Percentiles rank a stretch among this genome's conserved stretches.
These are phyloP conservation scores for Drosophila differens DNA, from an alignment of 2,888 invertebrate species.

Conservation along the genomic window DNA sequence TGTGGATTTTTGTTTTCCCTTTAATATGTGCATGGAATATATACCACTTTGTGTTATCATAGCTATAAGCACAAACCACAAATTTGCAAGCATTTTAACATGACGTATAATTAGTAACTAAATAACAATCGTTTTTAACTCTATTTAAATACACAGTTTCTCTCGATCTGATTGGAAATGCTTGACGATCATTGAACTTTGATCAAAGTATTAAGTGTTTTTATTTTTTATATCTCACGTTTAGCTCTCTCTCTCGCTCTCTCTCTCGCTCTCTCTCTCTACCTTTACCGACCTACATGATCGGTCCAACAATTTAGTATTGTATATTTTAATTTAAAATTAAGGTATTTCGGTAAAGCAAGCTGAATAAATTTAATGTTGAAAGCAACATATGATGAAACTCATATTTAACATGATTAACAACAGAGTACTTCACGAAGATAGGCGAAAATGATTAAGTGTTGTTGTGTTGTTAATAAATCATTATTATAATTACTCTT, in stretches of 20 bases:
- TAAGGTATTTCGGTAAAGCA: not conserved
- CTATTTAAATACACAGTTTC: not conserved
- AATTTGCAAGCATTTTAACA: not conserved
- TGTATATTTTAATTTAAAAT: too few species aligned
- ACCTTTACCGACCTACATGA: too few species aligned
- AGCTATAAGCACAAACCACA: not conserved
- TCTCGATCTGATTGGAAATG: not conserved
- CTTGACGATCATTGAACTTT: not conserved
- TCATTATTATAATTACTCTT: constrained; percentile 1
- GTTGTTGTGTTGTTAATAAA: not conserved
- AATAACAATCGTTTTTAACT: not conserved
- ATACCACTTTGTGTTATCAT: not conserved
- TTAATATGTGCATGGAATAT: not conserved
- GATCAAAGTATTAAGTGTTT: not conserved
- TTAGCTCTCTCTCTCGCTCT: too few species aligned
- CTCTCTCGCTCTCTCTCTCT: too few species aligned
- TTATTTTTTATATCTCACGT: not conserved
- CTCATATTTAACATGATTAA: not conserved
- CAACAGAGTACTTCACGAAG: not conserved
- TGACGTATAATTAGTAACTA: not conserved
- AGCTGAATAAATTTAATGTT: not conserved
- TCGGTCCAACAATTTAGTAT: too few species aligned
- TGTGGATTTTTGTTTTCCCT: not conserved
- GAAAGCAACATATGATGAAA: not conserved
- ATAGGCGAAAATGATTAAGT: not conserved